phyloP scores from a whole-genome alignment of 1,140 invertebrate species.

The Euschistus heros region DNA sequence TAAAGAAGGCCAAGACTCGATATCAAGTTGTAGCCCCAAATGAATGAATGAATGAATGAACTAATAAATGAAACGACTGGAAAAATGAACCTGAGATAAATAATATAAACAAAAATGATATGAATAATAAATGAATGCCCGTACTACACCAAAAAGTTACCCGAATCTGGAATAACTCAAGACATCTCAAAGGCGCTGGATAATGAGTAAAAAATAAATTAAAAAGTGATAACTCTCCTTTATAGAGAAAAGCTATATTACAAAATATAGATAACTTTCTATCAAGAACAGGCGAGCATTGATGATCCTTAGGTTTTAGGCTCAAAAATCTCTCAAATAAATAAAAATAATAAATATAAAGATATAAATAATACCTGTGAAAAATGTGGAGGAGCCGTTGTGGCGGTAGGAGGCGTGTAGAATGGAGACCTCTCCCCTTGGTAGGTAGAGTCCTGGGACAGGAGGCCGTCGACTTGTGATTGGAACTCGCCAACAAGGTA shows the following conservation, averaged over 20 bases:
- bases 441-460: constrained; percentile 91
- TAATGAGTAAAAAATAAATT: neutral
- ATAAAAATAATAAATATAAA: neutral
- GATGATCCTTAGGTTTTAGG: neutral
- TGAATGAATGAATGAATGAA: no score
- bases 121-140: neutral
- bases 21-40: no score
- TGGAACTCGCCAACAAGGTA: constrained; percentile 77
- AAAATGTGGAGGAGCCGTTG: constrained; percentile 41
- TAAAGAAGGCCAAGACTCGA: no score
- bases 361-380: constrained; percentile 36
- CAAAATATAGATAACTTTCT: no score
- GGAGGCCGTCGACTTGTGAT: constrained; percentile 84
- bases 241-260: no score
- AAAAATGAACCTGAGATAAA: no score
- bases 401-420: constrained; percentile 44
- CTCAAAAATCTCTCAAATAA: neutral
- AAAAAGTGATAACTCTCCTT: neutral
- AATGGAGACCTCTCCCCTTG: constrained; percentile 65
- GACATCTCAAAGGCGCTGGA: no score
- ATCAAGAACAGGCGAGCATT: no score
- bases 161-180: no score
- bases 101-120: neutral
- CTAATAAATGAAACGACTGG: no score
- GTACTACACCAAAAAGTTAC: no score